A percentile compares a stretch with the other conserved stretches of the same genome.
These are phyloP conservation scores for Megalopta genalis DNA, from an alignment of 1,140 invertebrate species.

Conservation along the genomic window DNA sequence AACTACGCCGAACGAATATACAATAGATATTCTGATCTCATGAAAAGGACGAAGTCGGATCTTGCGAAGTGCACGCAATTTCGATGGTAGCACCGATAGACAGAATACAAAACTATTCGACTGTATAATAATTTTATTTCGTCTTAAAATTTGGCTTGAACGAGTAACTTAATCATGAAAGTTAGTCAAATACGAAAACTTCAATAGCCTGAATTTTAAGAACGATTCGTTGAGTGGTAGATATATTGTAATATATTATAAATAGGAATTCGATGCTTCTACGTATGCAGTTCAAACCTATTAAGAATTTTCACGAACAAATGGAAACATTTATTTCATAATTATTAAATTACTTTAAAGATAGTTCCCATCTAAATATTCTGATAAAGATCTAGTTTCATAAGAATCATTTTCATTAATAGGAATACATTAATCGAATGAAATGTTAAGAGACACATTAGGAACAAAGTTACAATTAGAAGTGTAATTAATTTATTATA, in stretches of 20 bases:
- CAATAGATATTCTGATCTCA: conserved; percentile 22
- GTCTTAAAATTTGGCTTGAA: conserved; percentile 16
- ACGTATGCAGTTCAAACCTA: conserved; percentile 3
- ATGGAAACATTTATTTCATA: conserved; percentile 5
- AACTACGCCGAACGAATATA: neutral
- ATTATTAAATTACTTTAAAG: conserved; percentile 20
- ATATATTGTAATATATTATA: conserved; percentile 48
- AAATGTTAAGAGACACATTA: conserved; percentile 9
- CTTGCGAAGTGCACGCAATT: conserved; percentile 1
- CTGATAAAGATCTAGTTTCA: conserved; percentile 2
- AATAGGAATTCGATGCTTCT: conserved; percentile 33
- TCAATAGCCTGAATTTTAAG: conserved; percentile 21
- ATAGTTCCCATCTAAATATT: neutral
- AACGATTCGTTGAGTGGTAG: neutral
- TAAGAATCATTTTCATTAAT: conserved; percentile 16
- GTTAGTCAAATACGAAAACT: neutral
- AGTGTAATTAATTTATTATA: conserved; percentile 36
- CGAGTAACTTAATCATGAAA: neutral
- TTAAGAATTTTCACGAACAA: conserved; percentile 7
- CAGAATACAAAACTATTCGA: neutral
- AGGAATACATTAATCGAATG: neutral
- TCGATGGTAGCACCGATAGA: neutral
- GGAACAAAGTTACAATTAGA: conserved; percentile 5
- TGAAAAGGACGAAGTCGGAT: neutral
- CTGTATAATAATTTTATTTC: conserved; percentile 39